Conservation (phyloP, 2,797 vertebrate species). For the Enteromius paludinosus region DNA sequence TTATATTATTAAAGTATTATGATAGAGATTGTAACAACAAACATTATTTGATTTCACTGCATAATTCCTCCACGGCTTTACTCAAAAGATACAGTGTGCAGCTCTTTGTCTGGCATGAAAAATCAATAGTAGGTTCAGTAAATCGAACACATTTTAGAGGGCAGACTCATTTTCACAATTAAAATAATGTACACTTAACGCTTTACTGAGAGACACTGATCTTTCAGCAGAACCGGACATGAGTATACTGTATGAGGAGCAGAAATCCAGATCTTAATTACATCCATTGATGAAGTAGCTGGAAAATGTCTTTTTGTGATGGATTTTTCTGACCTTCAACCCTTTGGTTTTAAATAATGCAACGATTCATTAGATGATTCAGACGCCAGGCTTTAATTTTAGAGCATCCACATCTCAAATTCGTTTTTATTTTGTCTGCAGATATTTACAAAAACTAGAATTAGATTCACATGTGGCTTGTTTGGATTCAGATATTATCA, state of each 20-base stretch:
- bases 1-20: not conserved
- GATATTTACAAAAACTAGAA: not conserved
- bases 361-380: not conserved
- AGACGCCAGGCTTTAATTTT: not conserved
- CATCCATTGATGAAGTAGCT: not conserved
- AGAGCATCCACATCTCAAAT: not conserved
- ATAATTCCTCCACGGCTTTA: not conserved
- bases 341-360: constrained; percentile 16
- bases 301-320: constrained; percentile 7
- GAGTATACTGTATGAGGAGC: not conserved
- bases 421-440: not conserved
- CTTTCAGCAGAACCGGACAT: not conserved
- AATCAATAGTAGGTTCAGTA: constrained; percentile 26
- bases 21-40: not conserved
- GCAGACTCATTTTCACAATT: constrained; percentile 35
- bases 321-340: constrained; percentile 10
- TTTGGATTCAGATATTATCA: not conserved
- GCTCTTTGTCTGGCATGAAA: constrained; percentile 12
- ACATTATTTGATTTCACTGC: constrained; percentile 4
- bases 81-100: not conserved
- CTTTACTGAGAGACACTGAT: constrained; percentile 9
- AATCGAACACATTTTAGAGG: constrained; percentile 28
- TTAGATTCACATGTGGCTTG: not conserved
- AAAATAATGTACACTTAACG: constrained; percentile 35
- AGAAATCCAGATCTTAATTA: constrained; percentile 13